Conservation (phyloP, 2,113 vertebrate species). For the Trichomycterus rosablanca region DNA sequence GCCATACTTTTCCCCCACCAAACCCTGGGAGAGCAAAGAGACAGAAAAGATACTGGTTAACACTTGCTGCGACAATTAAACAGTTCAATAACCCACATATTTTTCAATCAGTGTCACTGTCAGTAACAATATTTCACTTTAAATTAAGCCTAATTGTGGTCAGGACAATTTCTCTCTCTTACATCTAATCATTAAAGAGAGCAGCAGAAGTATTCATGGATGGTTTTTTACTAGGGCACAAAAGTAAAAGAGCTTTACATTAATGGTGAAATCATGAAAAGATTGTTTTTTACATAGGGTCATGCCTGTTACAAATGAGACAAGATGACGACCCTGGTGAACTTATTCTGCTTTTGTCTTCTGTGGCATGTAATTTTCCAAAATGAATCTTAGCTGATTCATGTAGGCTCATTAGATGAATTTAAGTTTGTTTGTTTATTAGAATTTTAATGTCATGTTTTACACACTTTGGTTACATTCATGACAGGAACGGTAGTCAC, state of each 20-base stretch:
- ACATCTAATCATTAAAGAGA: slow-evolving; percentile 7
- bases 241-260: slow-evolving; percentile 30
- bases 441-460: no score
- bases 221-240: neutral
- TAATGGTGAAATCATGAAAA: slow-evolving; percentile 32
- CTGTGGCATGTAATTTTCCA: no score
- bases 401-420: no score
- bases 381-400: no score
- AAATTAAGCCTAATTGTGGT: slow-evolving; percentile 6
- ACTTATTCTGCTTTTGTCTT: no score
- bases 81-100: neutral
- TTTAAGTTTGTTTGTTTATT: no score
- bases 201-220: neutral
- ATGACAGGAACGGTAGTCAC: no score
- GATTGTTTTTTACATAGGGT: slow-evolving; percentile 1
- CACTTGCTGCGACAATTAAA: neutral
- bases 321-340: neutral
- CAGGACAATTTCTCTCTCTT: slow-evolving; percentile 5
- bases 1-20: slow-evolving; percentile 95
- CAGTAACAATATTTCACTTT: slow-evolving; percentile 2
- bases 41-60: slow-evolving; percentile 13
- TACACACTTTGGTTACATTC: no score
- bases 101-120: neutral
- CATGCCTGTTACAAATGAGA: slow-evolving; percentile 2
- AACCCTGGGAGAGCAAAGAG: slow-evolving; percentile 73